Conservation (phyloP, 2,888 invertebrate genomes). For the Brachypterus glaber region DNA sequence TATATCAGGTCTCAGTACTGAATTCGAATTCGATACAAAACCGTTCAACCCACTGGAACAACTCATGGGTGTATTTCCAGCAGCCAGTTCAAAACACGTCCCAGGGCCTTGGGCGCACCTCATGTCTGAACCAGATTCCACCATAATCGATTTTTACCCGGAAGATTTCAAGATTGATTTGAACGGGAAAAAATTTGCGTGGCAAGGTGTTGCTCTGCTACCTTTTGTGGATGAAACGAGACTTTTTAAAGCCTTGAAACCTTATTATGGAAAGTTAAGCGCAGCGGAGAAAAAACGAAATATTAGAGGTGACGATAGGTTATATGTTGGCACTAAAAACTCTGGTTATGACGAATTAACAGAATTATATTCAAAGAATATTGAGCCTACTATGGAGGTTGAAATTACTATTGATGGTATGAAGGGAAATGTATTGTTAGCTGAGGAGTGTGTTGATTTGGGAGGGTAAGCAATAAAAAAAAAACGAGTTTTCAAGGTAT, state of each 20-base stretch:
- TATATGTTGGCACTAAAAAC: conserved; percentile 73
- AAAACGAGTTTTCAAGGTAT: too few species aligned
- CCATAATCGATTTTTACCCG: conserved; percentile 98
- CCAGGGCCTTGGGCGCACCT: conserved; percentile 87
- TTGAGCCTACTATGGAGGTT: conserved; percentile 45
- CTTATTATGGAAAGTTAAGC: conserved; percentile 71
- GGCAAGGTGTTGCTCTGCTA: conserved; percentile 97
- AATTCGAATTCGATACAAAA: conserved; percentile 78
- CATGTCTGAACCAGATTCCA: conserved; percentile 85
- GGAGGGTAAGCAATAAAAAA: conserved; percentile 50
- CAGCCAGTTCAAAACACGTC: conserved; percentile 89
- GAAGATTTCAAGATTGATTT: conserved; percentile 94
- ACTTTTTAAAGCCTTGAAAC: conserved; percentile 71
- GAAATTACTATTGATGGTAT: conserved; percentile 71
- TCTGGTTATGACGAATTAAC: conserved; percentile 59
- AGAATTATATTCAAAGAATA: conserved; percentile 55
- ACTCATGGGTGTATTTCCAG: conserved; percentile 99
- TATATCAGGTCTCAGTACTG: conserved; percentile 73
- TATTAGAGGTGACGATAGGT: conserved; percentile 76
- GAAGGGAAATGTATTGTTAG: conserved; percentile 66
- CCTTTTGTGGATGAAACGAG: conserved; percentile 96
- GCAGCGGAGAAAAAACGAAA: conserved; percentile 83
- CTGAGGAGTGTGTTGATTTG: conserved; percentile 57
- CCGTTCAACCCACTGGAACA: conserved; percentile 98
- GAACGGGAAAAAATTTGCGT: conserved; percentile 98